Evolutionary conservation across 2,113 vertebrate genomes (phyloP), one percentile per base, ranked within the genome.

Genomic region (Symphodus melops): DNA sequence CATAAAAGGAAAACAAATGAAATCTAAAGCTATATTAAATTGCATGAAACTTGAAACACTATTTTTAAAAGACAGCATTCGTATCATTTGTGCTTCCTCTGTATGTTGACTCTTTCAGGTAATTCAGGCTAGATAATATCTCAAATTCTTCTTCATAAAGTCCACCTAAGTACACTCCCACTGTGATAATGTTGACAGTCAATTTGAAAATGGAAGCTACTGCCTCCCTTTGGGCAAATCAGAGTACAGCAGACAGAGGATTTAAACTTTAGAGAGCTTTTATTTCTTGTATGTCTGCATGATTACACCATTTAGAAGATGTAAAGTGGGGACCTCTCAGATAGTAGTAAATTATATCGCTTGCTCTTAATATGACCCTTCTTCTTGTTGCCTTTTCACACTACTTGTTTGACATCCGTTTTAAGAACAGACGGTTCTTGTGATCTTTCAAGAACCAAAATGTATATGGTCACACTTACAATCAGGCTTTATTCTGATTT

Each of bases 181-280:
- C 1, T 4, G 7, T n/a, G 13, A n/a, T 19, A 51, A 6, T n/a
- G 13, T 5, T 51, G 48, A 20, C 19, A 51, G 48, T 8, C 2
- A 8, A 28, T 62, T 58, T 53, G 13, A 13, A 42, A 14, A 46
- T 2, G 63, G 55, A 51, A 39, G 16, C 44, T 88, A 79, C 83
- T 87, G 86, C 85, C 86, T 64, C 83, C 87, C 37, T 19, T 59
- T 76, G 90, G 83, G 1, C 61, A 65, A 1, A 72, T 17, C 0
- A 2, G 5, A 49, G 67, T 74, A 88, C 12, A 60, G 39, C 89
- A 73, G 28, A 36, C 9, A 66, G 23, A 56, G 1, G 1, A 53
- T 42, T 1, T 13, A 25, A 39, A 60, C 19, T 5, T 37, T 5
- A 52, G 21, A 64, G 58, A 60, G 17, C 62, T 75, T 1, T 54